Base-by-base conservation (phyloP, 2,797 vertebrate species). In the Pachyuromys duprasi region DNA sequence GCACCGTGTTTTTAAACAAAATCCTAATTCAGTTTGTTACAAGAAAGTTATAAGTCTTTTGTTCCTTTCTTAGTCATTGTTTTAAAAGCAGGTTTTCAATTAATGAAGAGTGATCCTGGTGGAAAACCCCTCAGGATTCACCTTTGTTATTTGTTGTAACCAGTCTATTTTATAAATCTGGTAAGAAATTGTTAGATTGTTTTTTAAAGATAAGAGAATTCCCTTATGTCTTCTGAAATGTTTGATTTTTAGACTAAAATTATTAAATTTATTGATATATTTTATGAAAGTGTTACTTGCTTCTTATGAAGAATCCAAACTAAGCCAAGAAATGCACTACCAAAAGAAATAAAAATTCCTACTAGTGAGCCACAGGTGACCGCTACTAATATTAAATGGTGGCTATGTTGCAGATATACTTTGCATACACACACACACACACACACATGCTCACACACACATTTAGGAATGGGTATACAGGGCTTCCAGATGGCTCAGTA, bases 1-100 rank as follows among this genome's bases (percentile, higher is more conserved):
- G 0, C 74, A 62, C 62, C 89, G 31, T 96, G 89, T 91, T 98
- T 97, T 98, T 94, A 97, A 49, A 95, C 86, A 83, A 20, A 72
- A 69, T 81, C 42, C 78, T 91, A 45, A 6, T 91, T 95, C 42
- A 60, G 13, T 90, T 94, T 96, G n/a, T 94, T 92, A 28, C 4
- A 65, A 91, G 91, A n/a, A 70, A 92, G 67, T 81, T 60, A 94
- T 57, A 95, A 91, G 69, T 96, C 33, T 86, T 53, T 83, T 69
- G 14, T 87, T 86, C 79, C 17, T 76, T 88, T 39, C 28, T 57
- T 91, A 69, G 39, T 33, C 8, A 57, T 53, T 86, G n/a, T 79
- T 90, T 93, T 69, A 12, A 91, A 91, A 65, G 12, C 49, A 92
- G 42, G 76, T 91, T 74, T 88, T 62, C 55, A 75, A 8, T 72